phyloP scores from a whole-genome alignment of 1,140 invertebrate genomes.

The Drosophila rhopaloa region DNA sequence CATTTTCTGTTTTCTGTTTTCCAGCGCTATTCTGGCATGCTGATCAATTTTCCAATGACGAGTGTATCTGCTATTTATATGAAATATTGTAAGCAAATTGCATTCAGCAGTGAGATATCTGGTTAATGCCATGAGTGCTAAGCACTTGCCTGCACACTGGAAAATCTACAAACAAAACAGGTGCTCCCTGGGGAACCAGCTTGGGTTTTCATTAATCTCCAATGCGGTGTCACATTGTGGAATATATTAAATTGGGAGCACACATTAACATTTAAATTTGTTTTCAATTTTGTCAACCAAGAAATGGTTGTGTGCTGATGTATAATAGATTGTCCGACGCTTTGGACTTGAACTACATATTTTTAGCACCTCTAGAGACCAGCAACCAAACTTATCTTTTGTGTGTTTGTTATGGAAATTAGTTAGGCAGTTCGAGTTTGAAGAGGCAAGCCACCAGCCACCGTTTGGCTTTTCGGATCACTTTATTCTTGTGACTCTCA shows the following conservation, averaged over 20 bases:
- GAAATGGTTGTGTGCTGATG: conserved; percentile 20
- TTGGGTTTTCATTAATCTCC: conserved; percentile 68
- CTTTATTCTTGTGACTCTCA: conserved; percentile 32
- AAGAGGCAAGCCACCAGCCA: conserved; percentile 21
- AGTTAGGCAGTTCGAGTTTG: conserved; percentile 10
- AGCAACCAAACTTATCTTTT: conserved; percentile 22
- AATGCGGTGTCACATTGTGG: conserved; percentile 59
- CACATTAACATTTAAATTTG: conserved; percentile 80
- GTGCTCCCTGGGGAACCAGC: conserved; percentile 22
- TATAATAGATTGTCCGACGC: conserved; percentile 29
- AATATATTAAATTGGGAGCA: conserved; percentile 68
- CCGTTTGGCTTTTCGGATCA: conserved; percentile 32
- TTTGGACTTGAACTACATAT: conserved; percentile 45
- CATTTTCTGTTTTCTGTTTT: not conserved
- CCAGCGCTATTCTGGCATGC: not conserved
- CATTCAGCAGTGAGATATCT: conserved; percentile 48
- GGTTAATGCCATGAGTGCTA: conserved; percentile 20
- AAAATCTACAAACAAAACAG: conserved; percentile 16
- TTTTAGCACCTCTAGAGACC: conserved; percentile 59
- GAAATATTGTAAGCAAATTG: conserved; percentile 62
- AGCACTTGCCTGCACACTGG: conserved; percentile 17
- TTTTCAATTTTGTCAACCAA: conserved; percentile 72
- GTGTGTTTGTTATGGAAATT: conserved; percentile 66
- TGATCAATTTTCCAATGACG: conserved; percentile 24
- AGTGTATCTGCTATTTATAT: conserved; percentile 38